Evolutionary conservation across 1,140 invertebrate genomes (phyloP).

Genomic region (Andrena cerasifolii): DNA sequence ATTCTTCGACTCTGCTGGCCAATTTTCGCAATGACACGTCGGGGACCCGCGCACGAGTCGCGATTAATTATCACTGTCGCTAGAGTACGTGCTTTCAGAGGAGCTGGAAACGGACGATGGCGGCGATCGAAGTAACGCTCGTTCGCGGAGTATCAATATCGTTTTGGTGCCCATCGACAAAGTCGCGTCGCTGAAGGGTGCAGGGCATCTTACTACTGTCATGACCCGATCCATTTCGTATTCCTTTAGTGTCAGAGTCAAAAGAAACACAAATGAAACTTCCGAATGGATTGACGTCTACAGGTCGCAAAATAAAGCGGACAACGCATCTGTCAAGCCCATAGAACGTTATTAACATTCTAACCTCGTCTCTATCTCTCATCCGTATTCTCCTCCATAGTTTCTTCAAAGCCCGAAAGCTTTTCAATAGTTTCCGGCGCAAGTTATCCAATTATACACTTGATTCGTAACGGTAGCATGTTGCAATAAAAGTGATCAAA

Average conservation of each 20-base stretch:
- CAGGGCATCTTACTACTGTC: conserved; percentile 64
- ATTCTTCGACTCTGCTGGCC: too few species aligned
- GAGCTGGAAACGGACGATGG: conserved; percentile 17
- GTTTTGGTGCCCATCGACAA: conserved; percentile 71
- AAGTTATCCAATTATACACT: conserved; percentile 38
- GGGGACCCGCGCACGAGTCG: too few species aligned
- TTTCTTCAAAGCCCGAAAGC: conserved; percentile 8
- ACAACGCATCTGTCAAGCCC: too few species aligned
- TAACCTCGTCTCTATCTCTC: conserved; percentile 18
- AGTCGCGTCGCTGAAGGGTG: background rate
- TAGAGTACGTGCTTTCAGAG: background rate
- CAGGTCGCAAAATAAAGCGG: too few species aligned
- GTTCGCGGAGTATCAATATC: conserved; percentile 65
- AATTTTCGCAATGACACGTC: too few species aligned
- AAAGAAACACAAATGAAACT: background rate
- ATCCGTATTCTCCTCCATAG: background rate
- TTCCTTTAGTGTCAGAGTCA: conserved; percentile 13
- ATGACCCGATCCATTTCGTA: conserved; percentile 53
- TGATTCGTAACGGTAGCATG: background rate
- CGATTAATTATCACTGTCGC: background rate
- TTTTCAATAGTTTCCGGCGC: background rate
- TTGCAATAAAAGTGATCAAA: background rate
- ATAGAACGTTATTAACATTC: background rate
- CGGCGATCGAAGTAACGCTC: conserved; percentile 42
- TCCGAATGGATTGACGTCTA: background rate